Conservation (phyloP, 1,140 invertebrate species). For the Drosophila trapezifrons region DNA sequence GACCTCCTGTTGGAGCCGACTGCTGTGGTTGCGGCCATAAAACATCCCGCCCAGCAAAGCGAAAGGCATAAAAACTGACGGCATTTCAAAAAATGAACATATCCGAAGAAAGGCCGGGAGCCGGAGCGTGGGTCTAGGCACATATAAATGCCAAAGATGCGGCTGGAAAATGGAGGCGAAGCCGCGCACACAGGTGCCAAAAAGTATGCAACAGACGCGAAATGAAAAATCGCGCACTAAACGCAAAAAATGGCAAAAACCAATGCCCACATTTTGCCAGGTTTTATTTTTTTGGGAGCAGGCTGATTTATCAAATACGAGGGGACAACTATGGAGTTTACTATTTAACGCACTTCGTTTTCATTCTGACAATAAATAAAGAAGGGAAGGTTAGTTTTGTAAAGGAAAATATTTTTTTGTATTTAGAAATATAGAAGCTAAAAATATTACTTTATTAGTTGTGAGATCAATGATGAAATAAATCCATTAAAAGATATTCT, state of each 20-base stretch:
- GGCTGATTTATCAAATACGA: slow-evolving; percentile 21
- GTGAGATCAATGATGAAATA: no score
- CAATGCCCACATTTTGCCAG: slow-evolving; percentile 41
- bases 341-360: slow-evolving; percentile 14
- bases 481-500: no score
- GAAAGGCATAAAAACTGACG: slow-evolving; percentile 77
- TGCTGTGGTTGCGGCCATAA: slow-evolving; percentile 78
- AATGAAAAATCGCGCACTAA: slow-evolving; percentile 75
- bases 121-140: slow-evolving; percentile 31
- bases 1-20: slow-evolving; percentile 53
- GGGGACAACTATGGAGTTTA: slow-evolving; percentile 3
- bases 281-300: slow-evolving; percentile 13
- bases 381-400: background rate
- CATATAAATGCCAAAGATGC: slow-evolving; percentile 50
- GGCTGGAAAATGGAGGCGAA: slow-evolving; percentile 20
- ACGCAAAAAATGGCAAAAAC: slow-evolving; percentile 66
- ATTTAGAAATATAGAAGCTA: background rate
- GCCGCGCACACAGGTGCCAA: slow-evolving; percentile 65
- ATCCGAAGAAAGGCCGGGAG: slow-evolving; percentile 27
- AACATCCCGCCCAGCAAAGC: slow-evolving; percentile 53
- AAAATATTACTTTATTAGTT: no score
- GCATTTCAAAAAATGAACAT: slow-evolving; percentile 77
- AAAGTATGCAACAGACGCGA: slow-evolving; percentile 68
- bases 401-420: background rate
- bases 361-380: background rate